Percentiles rank a stretch among this genome's conserved stretches.
Conservation (phyloP, 1,140 invertebrate genomes). For the Alviniconcha marisindica region DNA sequence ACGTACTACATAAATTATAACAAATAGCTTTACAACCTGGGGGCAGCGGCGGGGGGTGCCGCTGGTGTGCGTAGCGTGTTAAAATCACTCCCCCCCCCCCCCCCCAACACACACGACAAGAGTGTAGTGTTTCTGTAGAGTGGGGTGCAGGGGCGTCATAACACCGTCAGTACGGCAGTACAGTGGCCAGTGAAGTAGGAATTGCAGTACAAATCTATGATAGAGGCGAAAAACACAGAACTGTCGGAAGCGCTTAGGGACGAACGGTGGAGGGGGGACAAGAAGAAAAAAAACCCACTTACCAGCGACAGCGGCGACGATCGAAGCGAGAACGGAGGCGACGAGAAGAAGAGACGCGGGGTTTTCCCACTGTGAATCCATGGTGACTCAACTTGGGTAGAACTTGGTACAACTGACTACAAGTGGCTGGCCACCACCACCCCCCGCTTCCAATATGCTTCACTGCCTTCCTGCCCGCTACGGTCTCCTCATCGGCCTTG, state of each 20-base stretch:
- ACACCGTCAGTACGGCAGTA: background rate
- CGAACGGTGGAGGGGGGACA: background rate
- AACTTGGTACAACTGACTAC: no score
- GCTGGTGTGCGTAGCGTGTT: no score
- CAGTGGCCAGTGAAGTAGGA: background rate
- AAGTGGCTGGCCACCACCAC: no score
- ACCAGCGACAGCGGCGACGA: background rate
- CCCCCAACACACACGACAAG: no score
- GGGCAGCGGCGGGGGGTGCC: no score
- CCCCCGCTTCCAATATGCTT: no score
- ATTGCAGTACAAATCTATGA: background rate
- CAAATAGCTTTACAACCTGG: no score
- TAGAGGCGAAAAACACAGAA: background rate
- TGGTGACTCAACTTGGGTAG: constrained; percentile 25
- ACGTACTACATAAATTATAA: no score
- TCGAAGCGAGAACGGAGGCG: background rate
- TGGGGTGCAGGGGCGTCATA: no score
- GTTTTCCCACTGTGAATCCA: background rate
- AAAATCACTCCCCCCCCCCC: no score
- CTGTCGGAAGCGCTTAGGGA: background rate
- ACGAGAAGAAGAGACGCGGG: background rate
- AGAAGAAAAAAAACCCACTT: background rate
- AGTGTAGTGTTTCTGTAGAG: background rate
- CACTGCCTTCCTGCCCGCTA: no score
- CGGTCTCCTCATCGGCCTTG: no score